Evolutionary conservation across 2,113 vertebrate species (phyloP).

Genomic region (Pituophis catenifer): DNA sequence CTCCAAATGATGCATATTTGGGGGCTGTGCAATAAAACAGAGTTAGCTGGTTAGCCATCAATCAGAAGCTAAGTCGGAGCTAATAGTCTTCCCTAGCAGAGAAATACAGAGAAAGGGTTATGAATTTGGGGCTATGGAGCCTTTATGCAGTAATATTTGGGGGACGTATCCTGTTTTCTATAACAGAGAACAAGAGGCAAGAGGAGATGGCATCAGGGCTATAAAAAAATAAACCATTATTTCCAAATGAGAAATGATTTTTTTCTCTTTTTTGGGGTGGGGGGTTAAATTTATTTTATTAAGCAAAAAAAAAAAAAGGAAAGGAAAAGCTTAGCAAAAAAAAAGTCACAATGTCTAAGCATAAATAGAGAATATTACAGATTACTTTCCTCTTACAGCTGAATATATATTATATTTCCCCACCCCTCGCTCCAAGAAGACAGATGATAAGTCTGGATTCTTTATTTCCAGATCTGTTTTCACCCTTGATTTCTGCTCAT

Average conservation of each 20-base stretch:
- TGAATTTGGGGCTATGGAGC: slow-evolving; percentile 56
- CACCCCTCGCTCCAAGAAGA: background rate
- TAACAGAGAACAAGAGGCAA: slow-evolving; percentile 46
- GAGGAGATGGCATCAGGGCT: slow-evolving; percentile 24
- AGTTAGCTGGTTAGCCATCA: slow-evolving; percentile 57
- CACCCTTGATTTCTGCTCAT: background rate
- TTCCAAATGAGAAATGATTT: slow-evolving; percentile 18
- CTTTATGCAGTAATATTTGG: slow-evolving; percentile 45
- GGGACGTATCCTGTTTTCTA: slow-evolving; percentile 58
- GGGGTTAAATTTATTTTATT: background rate
- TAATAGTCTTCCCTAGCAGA: slow-evolving; percentile 68
- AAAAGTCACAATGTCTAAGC: background rate
- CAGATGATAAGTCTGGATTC: background rate
- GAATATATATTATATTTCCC: background rate
- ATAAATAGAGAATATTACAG: background rate
- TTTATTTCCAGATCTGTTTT: background rate
- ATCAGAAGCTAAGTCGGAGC: slow-evolving; percentile 67
- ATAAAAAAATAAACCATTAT: background rate
- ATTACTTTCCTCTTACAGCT: background rate
- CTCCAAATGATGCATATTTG: slow-evolving; percentile 64
- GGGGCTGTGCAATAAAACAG: slow-evolving; percentile 64
- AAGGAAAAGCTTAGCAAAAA: background rate
- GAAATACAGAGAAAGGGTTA: slow-evolving; percentile 67
- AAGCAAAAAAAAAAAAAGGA: background rate
- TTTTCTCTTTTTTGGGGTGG: background rate